Conservation (phyloP, 1,140 invertebrate genomes). For the Nymphalis io region DNA sequence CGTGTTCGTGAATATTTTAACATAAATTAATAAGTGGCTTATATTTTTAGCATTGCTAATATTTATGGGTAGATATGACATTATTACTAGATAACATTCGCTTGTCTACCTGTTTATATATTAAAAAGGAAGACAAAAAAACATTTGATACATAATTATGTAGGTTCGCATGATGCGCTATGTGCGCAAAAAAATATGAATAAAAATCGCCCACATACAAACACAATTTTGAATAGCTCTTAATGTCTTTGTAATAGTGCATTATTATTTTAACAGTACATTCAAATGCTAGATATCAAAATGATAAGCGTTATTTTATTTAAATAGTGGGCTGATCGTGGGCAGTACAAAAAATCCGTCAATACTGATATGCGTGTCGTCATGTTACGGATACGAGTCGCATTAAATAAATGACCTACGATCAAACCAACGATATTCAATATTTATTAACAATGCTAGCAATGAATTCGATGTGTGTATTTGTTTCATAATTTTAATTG, state of each 20-base stretch:
- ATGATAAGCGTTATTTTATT: conserved; percentile 8
- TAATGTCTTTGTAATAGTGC: neutral
- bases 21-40: too few species aligned
- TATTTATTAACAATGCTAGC: conserved; percentile 1
- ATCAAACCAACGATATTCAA: conserved; percentile 10
- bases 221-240: neutral
- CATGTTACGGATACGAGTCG: neutral
- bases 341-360: neutral
- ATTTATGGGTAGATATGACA: too few species aligned
- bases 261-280: conserved; percentile 11
- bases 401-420: conserved; percentile 7
- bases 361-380: conserved; percentile 4
- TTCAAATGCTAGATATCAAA: conserved; percentile 8
- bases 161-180: too few species aligned
- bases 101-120: too few species aligned
- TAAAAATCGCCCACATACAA: neutral
- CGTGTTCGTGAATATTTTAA: too few species aligned
- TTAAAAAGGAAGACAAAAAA: too few species aligned
- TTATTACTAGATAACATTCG: too few species aligned
- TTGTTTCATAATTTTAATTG: neutral
- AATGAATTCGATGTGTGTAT: neutral
- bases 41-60: too few species aligned
- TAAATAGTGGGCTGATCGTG: conserved; percentile 1
- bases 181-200: too few species aligned
- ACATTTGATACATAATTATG: too few species aligned